These are phyloP conservation scores for Gephyroberyx darwinii DNA, from an alignment of 2,797 vertebrate genomes.

Conservation along the genomic window DNA sequence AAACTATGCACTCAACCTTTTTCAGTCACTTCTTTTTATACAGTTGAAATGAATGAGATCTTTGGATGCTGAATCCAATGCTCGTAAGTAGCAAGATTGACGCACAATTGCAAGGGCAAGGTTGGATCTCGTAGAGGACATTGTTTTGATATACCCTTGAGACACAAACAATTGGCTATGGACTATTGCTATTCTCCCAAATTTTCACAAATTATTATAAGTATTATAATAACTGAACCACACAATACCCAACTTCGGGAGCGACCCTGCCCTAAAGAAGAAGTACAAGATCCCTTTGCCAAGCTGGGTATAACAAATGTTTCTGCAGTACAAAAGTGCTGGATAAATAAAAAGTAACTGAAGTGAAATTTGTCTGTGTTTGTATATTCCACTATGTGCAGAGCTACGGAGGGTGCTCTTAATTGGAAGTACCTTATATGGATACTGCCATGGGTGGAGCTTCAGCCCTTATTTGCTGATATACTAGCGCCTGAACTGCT, in stretches of 20 bases:
- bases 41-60: constrained; percentile 68
- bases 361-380: constrained; percentile 67
- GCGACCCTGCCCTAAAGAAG: constrained; percentile 46
- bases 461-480: constrained; percentile 28
- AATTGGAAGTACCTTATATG: constrained; percentile 62
- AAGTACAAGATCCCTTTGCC: constrained; percentile 64
- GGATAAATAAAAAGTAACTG: constrained; percentile 71
- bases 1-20: constrained; percentile 77
- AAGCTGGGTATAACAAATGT: constrained; percentile 72
- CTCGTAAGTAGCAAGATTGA: constrained; percentile 50
- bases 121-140: constrained; percentile 56
- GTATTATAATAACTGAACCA: constrained; percentile 12
- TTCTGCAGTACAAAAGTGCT: constrained; percentile 68
- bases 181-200: constrained; percentile 33
- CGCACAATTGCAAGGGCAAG: constrained; percentile 46
- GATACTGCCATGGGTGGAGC: constrained; percentile 38
- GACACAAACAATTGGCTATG: constrained; percentile 52
- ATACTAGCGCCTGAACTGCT: constrained; percentile 17
- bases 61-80: constrained; percentile 68
- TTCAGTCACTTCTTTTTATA: constrained; percentile 61
- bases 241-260: constrained; percentile 49
- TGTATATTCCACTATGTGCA: constrained; percentile 55
- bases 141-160: constrained; percentile 70
- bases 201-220: too few species aligned
- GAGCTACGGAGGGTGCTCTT: constrained; percentile 54